Base-by-base conservation (phyloP, 2,113 vertebrate genomes). In the Chaetodon auriga region DNA sequence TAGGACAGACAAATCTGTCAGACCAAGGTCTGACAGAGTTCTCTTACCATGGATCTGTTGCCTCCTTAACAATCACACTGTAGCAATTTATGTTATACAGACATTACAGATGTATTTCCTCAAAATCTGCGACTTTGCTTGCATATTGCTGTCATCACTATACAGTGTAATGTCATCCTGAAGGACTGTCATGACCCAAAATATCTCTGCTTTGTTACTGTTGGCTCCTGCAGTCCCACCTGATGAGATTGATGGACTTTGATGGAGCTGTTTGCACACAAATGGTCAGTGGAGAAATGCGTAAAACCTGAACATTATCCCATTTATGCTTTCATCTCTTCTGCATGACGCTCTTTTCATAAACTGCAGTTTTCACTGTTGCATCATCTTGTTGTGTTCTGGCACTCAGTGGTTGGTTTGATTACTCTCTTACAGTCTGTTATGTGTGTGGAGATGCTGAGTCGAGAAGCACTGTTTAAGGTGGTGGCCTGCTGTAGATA, bases 371-470 rank as follows among this genome's bases (percentile, higher is more conserved):
- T 68, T 46, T 65, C 68, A 60, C 18, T 5, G 16, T 49, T 64
- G 25, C 51, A 48, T 64, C 72, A 78, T 78, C 58, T 58, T 54
- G 35, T 63, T 80, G 49, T 1, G 57, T 75, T 89, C 49, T 83
- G 81, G 49, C 2, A n/a, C 87, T 73, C 78, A 53, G 78, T 71
- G 78, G 72, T 18, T 74, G 83, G 68, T 53, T 6, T 45, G 57
- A 86, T 73, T 86, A 61, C 60, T 85, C 83, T 83, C 68, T 81
- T 43, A 85, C 71, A 45, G 70, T 12, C 12, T 62, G 49, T 61
- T 78, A 46, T 35, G 23, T 68, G 45, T 46, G 63, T 75, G 13
- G 60, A 68, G 75, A 72, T 13, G 41, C 71, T 54, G 76, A 55
- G 64, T 64, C 43, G 63, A 54, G 38, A 5, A 18, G 45, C 2